Conservation (phyloP, 1,140 invertebrate genomes). For the Cydia pomonella region DNA sequence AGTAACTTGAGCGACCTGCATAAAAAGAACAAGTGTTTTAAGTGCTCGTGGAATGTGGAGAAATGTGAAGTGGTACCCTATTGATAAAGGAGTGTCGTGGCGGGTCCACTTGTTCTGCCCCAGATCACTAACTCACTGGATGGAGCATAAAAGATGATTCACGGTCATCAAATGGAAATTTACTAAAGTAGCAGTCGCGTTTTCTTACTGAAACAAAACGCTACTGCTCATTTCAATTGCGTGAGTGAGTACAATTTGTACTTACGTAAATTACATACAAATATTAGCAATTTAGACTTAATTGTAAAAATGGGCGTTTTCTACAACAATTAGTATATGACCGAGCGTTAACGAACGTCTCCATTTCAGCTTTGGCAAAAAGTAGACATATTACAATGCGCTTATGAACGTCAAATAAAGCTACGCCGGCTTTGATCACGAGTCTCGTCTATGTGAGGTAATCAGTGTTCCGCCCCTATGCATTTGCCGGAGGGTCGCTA, state of each 20-base stretch:
- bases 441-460: not conserved
- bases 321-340: no score
- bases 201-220: no score
- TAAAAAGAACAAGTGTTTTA: slow-evolving; percentile 15
- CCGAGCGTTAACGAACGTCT: no score
- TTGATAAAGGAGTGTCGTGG: slow-evolving; percentile 35
- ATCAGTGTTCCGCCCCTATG: slow-evolving; percentile 64
- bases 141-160: not conserved
- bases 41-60: slow-evolving; percentile 16
- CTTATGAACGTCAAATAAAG: no score
- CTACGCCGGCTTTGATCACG: no score
- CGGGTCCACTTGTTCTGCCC: slow-evolving; percentile 69
- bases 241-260: not conserved
- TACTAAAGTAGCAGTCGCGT: no score
- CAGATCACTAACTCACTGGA: not conserved
- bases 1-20: slow-evolving; percentile 21
- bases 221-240: no score
- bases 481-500: slow-evolving; percentile 67
- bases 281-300: not conserved
- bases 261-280: not conserved
- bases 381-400: no score
- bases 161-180: no score
- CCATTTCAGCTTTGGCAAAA: no score
- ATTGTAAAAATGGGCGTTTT: no score
- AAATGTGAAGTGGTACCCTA: slow-evolving; percentile 24